Evolutionary conservation across 2,113 vertebrate genomes (phyloP).

Genomic region (Macrotis lagotis): DNA sequence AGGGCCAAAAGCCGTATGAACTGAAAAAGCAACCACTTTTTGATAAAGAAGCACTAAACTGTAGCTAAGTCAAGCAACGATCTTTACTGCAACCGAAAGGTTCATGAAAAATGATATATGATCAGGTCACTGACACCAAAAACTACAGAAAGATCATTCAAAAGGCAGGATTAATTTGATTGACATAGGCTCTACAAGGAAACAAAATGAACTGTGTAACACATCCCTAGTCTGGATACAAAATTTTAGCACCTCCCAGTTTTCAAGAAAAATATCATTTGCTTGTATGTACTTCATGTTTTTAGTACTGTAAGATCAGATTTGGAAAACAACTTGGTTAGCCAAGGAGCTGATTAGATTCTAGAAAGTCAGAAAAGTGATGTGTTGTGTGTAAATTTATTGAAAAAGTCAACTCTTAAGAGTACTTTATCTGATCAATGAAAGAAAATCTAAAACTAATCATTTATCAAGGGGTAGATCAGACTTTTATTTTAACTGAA

Average conservation of each 20-base stretch:
- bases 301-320: not conserved
- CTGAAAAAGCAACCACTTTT: not conserved
- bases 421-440: not conserved
- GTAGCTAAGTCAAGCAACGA: not conserved
- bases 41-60: not conserved
- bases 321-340: not conserved
- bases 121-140: not conserved
- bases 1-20: not conserved
- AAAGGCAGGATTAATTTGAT: not conserved
- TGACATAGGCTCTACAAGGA: not conserved
- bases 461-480: conserved; percentile 45
- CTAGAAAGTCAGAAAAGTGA: conserved; percentile 28
- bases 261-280: not conserved
- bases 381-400: not conserved
- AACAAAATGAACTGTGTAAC: not conserved
- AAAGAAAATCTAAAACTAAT: conserved; percentile 23
- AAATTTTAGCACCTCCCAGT: not conserved
- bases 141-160: not conserved
- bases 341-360: conserved; percentile 11
- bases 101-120: not conserved
- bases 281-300: no score
- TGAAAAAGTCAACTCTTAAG: conserved; percentile 40
- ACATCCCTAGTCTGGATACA: not conserved
- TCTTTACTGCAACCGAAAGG: not conserved
- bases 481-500: not conserved